Evolutionary conservation across 1,140 invertebrate genomes (phyloP), one percentile per base, ranked within the genome.

Genomic region (Penaeus japonicus): DNA sequence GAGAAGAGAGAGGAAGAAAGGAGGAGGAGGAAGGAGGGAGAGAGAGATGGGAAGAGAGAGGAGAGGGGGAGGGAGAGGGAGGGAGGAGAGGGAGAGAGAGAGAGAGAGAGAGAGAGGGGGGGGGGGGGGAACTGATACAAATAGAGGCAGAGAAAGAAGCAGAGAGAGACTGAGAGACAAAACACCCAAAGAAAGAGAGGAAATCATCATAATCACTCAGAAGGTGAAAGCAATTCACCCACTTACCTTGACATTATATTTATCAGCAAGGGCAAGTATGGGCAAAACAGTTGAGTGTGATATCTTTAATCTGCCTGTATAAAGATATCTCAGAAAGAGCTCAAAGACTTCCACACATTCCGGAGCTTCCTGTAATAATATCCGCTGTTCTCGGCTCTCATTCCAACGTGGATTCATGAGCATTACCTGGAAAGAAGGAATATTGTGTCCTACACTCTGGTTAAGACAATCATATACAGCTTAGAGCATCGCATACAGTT

Each of bases 341-440:
- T 96, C 96, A 93, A 99, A 99, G 35, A 98, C 96, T 87, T 94
- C 93, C 54, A 95, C 95, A 92, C 97, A 98, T 85, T 95, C 95
- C 4, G 96, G 95, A 30, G 97, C 96, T 93, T 99, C 98, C 91
- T 97, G 95, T 2, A 98, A 93, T 54, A 96, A 95, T 87, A 99
- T 96, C 30, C 95, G 94, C 91, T 95, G 96, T 93, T 97, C 96
- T 89, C 96, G 94, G 91, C 96, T 97, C 92, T 98, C 97, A 82
- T 94, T 96, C 97, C 97, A 98, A 92, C 96, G 96, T 0, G 97
- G 95, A 92, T 96, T 97, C 96, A 98, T 98, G 59, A 99, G 93
- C 98, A 99, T 99, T 7, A 98, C 96, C 95, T 97, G 84, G 78
- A 93, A 91, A 73, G 3, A 73, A 15, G n/a, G n/a, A 30, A 18